A percentile compares a stretch with the other conserved stretches of the same genome.
Evolutionary conservation across 1,140 invertebrate species (phyloP).

Genomic region (Drosophila orena): DNA sequence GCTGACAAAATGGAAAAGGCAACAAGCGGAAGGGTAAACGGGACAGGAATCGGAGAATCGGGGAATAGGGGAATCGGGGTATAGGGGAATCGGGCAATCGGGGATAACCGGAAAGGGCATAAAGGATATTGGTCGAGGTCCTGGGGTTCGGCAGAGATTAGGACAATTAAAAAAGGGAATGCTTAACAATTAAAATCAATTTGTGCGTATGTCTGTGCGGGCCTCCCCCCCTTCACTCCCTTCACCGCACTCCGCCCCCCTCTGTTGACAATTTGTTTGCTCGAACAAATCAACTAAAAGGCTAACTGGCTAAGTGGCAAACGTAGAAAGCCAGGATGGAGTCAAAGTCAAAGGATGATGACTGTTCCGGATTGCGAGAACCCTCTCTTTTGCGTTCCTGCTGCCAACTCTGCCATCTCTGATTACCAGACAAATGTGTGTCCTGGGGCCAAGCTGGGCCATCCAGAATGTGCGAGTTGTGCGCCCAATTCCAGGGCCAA

Average conservation of each 20-base stretch:
- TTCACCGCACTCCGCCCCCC: constrained; percentile 4
- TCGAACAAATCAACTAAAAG: constrained; percentile 76
- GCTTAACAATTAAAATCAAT: constrained; percentile 83
- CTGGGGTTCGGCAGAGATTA: constrained; percentile 70
- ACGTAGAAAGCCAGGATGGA: constrained; percentile 39
- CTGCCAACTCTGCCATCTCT: constrained; percentile 33
- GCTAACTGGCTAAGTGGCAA: constrained; percentile 59
- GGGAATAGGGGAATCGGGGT: neutral
- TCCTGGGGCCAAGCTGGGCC: constrained; percentile 16
- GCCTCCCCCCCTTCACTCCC: neutral
- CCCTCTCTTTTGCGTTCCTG: neutral
- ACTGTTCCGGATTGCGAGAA: constrained; percentile 46
- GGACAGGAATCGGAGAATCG: neutral
- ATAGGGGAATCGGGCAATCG: neutral
- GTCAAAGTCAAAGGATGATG: constrained; percentile 47
- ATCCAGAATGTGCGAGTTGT: constrained; percentile 4
- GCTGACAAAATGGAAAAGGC: constrained; percentile 76
- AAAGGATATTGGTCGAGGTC: constrained; percentile 68
- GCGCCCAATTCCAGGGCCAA: constrained; percentile 53
- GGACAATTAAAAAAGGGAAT: constrained; percentile 81
- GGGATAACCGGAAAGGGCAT: constrained; percentile 39
- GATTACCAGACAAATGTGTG: constrained; percentile 51
- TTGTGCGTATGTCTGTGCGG: constrained; percentile 53
- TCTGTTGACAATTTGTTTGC: constrained; percentile 78
- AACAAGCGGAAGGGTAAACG: constrained; percentile 40